phyloP scores from a whole-genome alignment of 2,888 invertebrate species.

The Cistogaster globosa region DNA sequence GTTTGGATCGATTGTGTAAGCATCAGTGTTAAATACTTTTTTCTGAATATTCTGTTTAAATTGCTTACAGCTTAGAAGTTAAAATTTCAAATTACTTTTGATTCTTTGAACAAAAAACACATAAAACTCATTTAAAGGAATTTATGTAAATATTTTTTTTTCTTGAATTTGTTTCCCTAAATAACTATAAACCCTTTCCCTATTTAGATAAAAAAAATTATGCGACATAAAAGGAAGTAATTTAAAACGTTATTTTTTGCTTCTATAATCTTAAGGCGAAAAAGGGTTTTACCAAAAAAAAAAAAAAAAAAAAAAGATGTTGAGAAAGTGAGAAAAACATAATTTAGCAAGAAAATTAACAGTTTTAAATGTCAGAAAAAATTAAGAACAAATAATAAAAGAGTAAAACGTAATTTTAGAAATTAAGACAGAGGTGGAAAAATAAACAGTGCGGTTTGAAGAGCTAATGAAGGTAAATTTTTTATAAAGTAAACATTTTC shows the following conservation, averaged over 20 bases:
- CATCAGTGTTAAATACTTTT: too few relatives aligned
- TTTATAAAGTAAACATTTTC: too few relatives aligned
- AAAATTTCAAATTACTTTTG: too few relatives aligned
- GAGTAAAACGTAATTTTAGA: neutral
- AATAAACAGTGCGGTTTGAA: neutral
- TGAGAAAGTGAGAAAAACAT: too few relatives aligned
- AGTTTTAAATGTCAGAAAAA: neutral
- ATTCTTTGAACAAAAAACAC: too few relatives aligned
- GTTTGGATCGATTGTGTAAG: too few relatives aligned
- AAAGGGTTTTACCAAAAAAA: neutral
- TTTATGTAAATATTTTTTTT: constrained; percentile 6
- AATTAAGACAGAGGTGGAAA: neutral
- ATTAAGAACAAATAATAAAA: neutral
- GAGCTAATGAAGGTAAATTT: neutral
- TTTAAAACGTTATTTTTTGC: constrained; percentile 32
- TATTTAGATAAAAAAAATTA: constrained; percentile 26
- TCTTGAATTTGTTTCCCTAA: neutral
- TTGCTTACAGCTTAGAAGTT: too few relatives aligned
- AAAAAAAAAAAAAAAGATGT: neutral
- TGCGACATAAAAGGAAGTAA: constrained; percentile 53
- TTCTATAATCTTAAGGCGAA: neutral
- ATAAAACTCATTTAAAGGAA: too few relatives aligned
- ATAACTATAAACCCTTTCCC: constrained; percentile 7
- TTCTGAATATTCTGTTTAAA: too few relatives aligned
- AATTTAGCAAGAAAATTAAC: too few relatives aligned